These are phyloP conservation scores for Lutjanus argentimaculatus DNA, from an alignment of 2,797 vertebrate species.

Conservation along the genomic window DNA sequence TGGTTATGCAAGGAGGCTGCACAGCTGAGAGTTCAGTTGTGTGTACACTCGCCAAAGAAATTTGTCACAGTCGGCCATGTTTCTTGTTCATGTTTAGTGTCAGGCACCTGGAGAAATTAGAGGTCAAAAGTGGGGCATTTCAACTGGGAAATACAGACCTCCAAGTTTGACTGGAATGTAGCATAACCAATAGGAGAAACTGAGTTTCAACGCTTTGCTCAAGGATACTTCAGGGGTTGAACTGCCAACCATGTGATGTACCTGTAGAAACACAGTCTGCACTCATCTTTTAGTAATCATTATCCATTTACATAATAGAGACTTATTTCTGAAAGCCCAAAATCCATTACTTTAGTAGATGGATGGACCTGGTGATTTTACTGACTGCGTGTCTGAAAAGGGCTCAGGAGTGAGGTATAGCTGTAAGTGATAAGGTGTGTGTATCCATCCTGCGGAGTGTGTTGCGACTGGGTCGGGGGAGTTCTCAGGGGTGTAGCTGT, in stretches of 20 bases:
- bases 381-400: slow-evolving; percentile 15
- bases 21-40: too few species aligned
- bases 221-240: neutral
- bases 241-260: neutral
- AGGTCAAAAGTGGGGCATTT: too few species aligned
- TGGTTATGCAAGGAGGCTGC: too few species aligned
- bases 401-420: neutral
- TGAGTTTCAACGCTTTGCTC: neutral
- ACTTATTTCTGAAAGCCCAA: slow-evolving; percentile 9
- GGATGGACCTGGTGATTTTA: slow-evolving; percentile 1
- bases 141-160: too few species aligned
- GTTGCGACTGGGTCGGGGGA: slow-evolving; percentile 46
- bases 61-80: too few species aligned
- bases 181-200: neutral
- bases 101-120: too few species aligned
- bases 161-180: too few species aligned
- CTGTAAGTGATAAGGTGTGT: slow-evolving; percentile 19
- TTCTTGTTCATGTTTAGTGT: too few species aligned
- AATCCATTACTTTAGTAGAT: slow-evolving; percentile 17
- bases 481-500: slow-evolving; percentile 56
- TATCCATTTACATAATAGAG: neutral
- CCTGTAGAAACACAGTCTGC: neutral
- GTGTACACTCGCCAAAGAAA: too few species aligned
- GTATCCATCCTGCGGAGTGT: slow-evolving; percentile 36
- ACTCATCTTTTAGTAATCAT: neutral